phyloP scores from a whole-genome alignment of 2,888 invertebrate genomes.

The Ectemnius cavifrons region DNA sequence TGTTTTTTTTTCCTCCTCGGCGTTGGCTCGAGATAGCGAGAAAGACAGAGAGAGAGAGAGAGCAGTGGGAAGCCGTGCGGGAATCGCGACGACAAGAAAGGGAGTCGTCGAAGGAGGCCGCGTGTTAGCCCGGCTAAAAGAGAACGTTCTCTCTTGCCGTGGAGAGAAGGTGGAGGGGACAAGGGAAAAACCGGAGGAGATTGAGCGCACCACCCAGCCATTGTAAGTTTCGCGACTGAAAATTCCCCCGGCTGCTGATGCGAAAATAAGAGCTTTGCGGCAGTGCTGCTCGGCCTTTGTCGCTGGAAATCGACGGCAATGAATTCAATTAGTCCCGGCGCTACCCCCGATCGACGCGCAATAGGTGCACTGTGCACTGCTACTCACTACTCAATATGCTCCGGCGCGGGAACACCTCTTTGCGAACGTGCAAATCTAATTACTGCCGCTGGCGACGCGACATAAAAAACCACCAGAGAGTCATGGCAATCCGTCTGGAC shows the following conservation, averaged over 20 bases:
- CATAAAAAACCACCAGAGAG: no score
- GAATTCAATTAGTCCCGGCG: conserved; percentile 3
- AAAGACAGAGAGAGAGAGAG: background rate
- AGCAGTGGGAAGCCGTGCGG: background rate
- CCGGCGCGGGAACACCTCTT: no score
- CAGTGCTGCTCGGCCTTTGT: background rate
- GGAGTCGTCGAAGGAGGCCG: background rate
- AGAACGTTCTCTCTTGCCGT: background rate
- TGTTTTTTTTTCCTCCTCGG: conserved; percentile 4
- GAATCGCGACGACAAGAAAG: background rate
- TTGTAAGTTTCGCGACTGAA: no score
- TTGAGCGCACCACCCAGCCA: conserved; percentile 18
- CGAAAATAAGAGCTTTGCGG: conserved; percentile 3
- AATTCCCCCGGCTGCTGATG: conserved; percentile 1
- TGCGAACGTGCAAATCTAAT: no score
- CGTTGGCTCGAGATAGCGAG: background rate
- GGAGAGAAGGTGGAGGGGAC: background rate
- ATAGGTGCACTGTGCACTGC: no score
- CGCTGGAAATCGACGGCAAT: background rate
- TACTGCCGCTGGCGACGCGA: no score
- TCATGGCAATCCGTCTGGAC: no score
- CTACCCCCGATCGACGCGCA: no score
- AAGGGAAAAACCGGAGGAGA: conserved; percentile 9
- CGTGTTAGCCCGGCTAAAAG: background rate
- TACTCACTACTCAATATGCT: no score